Base-by-base conservation (phyloP, 2,888 invertebrate species). In the Cryptophagus acutangulus region DNA sequence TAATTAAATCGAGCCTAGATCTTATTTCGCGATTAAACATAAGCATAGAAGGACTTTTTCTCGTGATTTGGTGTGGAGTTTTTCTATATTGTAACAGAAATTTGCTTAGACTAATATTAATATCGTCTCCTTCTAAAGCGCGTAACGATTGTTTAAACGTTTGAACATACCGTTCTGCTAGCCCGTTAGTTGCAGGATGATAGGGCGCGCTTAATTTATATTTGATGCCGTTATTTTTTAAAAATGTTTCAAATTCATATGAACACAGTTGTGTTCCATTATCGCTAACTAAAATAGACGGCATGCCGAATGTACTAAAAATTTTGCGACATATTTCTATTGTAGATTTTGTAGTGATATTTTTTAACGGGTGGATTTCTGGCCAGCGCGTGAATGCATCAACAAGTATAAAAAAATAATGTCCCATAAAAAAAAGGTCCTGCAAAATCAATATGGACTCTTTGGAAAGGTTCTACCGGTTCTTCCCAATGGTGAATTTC, bases 141-240 rank as follows among this genome's bases (percentile, higher is more conserved):
- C 34, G 3, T 17, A 34, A 18, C 8, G 34, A 34, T 18, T 34
- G 18, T 35, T 52, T 50, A 14, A 50, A 6, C 1, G 46, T 48
- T 39, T 50, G 43, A 8, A 54, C 42, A 28, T 45, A 54, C 8
- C 52, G 29, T 31, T 55, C 46, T 1, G 45, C 50, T 38, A 46
- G 42, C 9, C 49, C 49, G 38, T 58, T 57, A 13, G 53, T 49
- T 14, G 51, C 46, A 9, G 51, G 49, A 28, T 54, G 52, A 36
- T 52, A 52, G 1, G 51, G 50, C 10, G 52, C 51, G 14, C 43
- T 44, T 3, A 36, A 17, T 36, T 48, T 46, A 38, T 48, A 48
- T 17, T 28, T 28, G 20, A 51, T 49, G 6, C 49, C 44, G 37
- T 49, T 49, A 2, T 29, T 17, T 36, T 41, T 17, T 6, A 46